A percentile compares a stretch with the other conserved stretches of the same genome.
Conservation (phyloP, 2,888 invertebrate genomes). For the Philereme vetulata region DNA sequence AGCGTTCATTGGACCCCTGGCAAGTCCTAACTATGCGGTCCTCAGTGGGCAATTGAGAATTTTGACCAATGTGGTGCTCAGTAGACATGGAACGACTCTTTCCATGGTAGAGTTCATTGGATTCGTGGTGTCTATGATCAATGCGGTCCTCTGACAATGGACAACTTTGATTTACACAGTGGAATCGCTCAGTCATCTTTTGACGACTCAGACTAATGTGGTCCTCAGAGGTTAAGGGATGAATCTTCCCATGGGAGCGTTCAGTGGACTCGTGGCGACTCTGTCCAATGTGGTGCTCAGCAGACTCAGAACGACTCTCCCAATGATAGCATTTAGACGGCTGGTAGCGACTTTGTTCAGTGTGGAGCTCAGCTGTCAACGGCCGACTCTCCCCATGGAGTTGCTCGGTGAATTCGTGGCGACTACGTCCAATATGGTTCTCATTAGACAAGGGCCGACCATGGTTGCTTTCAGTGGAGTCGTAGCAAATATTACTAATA, state of each 20-base stretch:
- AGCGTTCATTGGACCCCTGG: neutral
- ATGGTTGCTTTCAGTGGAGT: neutral
- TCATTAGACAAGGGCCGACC: neutral
- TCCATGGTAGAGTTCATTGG: neutral
- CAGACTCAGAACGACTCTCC: neutral
- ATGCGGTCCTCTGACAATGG: neutral
- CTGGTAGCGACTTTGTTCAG: neutral
- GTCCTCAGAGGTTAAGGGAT: neutral
- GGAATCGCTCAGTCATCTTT: no score
- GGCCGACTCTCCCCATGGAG: neutral
- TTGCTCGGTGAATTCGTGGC: neutral
- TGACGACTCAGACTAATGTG: neutral
- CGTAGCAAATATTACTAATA: neutral
- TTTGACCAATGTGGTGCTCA: neutral
- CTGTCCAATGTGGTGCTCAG: neutral
- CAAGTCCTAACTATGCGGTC: neutral
- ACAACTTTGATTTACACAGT: neutral
- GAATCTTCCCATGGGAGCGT: neutral
- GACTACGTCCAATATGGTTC: neutral
- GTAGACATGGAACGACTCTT: neutral
- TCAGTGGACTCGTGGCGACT: neutral
- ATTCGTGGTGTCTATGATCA: neutral
- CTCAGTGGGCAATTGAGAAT: neutral
- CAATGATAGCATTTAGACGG: neutral
- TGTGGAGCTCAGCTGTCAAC: neutral